phyloP scores from a whole-genome alignment of 92 coral and sea anemone species.

The Metridium senile region DNA sequence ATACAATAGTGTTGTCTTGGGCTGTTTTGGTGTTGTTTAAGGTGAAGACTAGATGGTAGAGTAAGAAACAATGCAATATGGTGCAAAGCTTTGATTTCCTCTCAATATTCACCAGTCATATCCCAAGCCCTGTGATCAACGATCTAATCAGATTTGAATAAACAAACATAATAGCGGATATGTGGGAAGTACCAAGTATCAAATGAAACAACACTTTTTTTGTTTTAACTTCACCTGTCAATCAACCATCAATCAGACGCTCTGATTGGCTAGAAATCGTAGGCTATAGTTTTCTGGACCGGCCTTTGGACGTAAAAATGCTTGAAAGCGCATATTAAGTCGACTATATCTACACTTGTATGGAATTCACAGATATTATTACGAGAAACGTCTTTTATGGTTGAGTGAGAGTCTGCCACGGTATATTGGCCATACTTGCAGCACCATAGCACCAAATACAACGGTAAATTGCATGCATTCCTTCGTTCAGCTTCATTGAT shows the following conservation, averaged over 20 bases:
- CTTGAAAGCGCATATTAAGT: slow-evolving; percentile 45
- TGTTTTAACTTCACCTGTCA: slow-evolving; percentile 63
- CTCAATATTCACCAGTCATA: not conserved
- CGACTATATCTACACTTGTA: slow-evolving; percentile 34
- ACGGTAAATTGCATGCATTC: not conserved
- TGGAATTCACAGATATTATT: slow-evolving; percentile 1
- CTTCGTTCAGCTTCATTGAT: not conserved
- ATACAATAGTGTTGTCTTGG: slow-evolving; percentile 28
- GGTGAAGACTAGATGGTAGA: not conserved
- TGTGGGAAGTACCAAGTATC: slow-evolving; percentile 64
- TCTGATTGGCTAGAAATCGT: slow-evolving; percentile 63
- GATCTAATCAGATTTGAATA: slow-evolving; percentile 60
- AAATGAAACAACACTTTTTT: slow-evolving; percentile 55
- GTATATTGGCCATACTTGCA: not conserved
- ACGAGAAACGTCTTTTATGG: not conserved
- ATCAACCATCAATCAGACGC: slow-evolving; percentile 37
- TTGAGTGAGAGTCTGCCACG: not conserved
- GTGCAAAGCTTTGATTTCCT: slow-evolving; percentile 12
- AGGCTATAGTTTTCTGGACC: slow-evolving; percentile 40
- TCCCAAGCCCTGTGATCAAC: slow-evolving; percentile 23
- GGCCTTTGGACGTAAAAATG: slow-evolving; percentile 36
- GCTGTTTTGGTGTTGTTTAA: not conserved
- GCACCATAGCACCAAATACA: not conserved
- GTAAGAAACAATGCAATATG: not conserved
- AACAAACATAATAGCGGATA: slow-evolving; percentile 74